Percentiles rank a stretch among this genome's conserved stretches.
Evolutionary conservation across 2,888 invertebrate genomes (phyloP).

Genomic region (Heliconius aoede): DNA sequence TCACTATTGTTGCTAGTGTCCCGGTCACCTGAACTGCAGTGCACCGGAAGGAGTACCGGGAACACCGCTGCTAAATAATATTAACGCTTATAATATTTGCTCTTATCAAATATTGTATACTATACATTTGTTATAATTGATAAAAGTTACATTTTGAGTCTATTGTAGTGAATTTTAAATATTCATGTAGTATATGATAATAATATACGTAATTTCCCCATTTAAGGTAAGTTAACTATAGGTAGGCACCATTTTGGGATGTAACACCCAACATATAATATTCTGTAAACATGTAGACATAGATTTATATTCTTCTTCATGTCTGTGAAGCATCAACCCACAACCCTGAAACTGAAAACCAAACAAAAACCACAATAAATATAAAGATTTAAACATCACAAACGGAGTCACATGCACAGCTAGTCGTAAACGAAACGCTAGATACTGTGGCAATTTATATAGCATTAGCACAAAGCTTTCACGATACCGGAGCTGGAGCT

Average conservation of each 20-base stretch:
- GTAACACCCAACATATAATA: not conserved
- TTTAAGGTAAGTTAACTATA: not conserved
- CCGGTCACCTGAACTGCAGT: constrained; percentile 29
- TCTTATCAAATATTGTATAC: not conserved
- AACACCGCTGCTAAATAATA: constrained; percentile 24
- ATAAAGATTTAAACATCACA: constrained; percentile 17
- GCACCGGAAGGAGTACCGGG: constrained; percentile 26
- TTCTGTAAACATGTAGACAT: too few species aligned
- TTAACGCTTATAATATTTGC: constrained; percentile 18
- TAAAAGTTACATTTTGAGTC: not conserved
- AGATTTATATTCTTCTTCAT: not conserved
- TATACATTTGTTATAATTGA: not conserved
- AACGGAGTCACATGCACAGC: constrained; percentile 29
- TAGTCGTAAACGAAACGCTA: constrained; percentile 37
- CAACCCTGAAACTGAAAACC: not conserved
- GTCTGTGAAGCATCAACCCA: too few species aligned
- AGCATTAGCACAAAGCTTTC: constrained; percentile 59
- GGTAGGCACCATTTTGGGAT: too few species aligned
- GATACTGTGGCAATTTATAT: constrained; percentile 51
- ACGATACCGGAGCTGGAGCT: constrained; percentile 68
- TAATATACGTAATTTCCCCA: too few species aligned
- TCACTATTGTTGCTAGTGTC: constrained; percentile 21
- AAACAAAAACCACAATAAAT: not conserved
- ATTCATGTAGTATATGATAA: not conserved
- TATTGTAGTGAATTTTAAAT: not conserved